Conservation (phyloP, 2,797 vertebrate genomes). For the Erithacus rubecula region DNA sequence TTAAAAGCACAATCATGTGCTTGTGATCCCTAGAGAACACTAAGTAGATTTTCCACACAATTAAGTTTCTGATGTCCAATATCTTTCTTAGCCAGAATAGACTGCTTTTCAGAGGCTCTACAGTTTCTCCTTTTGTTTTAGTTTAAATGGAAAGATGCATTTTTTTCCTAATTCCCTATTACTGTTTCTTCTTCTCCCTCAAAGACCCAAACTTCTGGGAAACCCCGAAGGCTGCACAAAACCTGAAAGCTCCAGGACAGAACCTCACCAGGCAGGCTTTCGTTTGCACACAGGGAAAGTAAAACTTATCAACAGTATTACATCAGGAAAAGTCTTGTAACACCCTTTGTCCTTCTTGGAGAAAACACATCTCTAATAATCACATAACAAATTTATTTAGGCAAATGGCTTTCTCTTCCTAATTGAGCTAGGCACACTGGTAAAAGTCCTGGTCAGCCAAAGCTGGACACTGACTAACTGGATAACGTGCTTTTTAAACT, state of each 20-base stretch:
- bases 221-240: not conserved
- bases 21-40: constrained; percentile 15
- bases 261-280: not conserved
- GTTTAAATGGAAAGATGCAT: accelerated
- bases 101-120: not conserved
- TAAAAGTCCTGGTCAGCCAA: not conserved
- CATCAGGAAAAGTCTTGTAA: not conserved
- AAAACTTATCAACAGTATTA: not conserved
- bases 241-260: not conserved
- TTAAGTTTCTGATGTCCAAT: constrained; percentile 9
- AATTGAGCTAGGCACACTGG: not conserved
- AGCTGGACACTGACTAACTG: not conserved
- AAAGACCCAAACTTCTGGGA: not conserved
- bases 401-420: not conserved
- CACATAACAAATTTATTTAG: not conserved
- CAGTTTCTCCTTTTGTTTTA: not conserved
- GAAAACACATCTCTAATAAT: not conserved
- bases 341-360: not conserved
- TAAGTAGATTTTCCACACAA: constrained; percentile 44
- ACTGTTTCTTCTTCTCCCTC: not conserved
- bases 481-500: not conserved
- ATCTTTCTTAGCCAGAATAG: not conserved
- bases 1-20: constrained; percentile 30
- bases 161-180: not conserved
- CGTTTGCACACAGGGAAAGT: not conserved